Conservation (phyloP, 2,797 vertebrate genomes). For the Rhynchonycteris naso region DNA sequence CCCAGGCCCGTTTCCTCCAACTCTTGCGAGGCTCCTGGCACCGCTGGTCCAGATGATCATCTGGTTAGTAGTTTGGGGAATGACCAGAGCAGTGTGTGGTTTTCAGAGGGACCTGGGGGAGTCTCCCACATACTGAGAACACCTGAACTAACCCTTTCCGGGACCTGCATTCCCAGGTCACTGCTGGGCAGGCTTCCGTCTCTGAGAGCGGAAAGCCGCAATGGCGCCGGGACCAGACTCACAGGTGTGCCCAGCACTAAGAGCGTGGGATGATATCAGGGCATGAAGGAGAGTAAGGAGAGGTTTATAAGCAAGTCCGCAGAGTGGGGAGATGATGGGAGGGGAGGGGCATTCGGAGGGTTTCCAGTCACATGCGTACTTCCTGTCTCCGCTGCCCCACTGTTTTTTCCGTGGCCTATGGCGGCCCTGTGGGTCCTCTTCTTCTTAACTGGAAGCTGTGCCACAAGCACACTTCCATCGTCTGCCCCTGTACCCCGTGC, state of each 20-base stretch:
- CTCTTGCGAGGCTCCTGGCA: background rate
- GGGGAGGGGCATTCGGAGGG: fast-evolving
- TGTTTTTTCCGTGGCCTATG: background rate
- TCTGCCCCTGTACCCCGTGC: constrained; percentile 48
- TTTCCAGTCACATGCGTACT: fast-evolving
- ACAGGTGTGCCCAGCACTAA: background rate
- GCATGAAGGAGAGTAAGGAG: background rate
- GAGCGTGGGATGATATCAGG: background rate
- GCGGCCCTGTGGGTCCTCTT: constrained; percentile 43
- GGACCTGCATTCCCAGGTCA: fast-evolving
- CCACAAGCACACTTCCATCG: constrained; percentile 43
- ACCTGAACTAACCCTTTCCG: background rate
- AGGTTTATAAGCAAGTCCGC: background rate
- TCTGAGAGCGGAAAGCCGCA: background rate
- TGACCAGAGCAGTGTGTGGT: background rate
- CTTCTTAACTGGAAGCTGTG: constrained; percentile 54
- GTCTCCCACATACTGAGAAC: background rate
- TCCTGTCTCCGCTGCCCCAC: background rate
- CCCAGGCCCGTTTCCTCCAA: background rate
- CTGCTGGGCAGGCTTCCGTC: background rate
- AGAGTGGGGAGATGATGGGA: too few species aligned
- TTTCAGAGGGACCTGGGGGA: background rate
- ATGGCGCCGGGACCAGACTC: too few species aligned
- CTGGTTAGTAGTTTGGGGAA: background rate
- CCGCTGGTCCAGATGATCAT: background rate